These are phyloP conservation scores for Notamacropus eugenii DNA, from an alignment of 2,797 vertebrate species.

Conservation along the genomic window DNA sequence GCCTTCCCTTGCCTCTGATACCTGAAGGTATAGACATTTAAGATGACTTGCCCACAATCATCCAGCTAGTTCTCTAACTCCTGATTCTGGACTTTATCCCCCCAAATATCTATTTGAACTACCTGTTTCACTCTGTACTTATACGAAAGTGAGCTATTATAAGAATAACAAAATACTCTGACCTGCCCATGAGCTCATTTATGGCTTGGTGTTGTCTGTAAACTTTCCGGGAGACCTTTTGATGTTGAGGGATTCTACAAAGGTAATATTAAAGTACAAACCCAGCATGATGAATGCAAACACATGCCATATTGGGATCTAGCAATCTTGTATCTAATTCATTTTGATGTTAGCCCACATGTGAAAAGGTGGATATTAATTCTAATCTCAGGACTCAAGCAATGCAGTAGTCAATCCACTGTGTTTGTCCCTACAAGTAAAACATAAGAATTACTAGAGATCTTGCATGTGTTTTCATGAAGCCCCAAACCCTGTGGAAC, in stretches of 20 bases:
- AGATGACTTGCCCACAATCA: background rate
- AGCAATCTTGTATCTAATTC: background rate
- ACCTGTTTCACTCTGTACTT: background rate
- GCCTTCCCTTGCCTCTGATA: background rate
- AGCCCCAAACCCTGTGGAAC: background rate
- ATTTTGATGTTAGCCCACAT: background rate
- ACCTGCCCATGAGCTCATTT: background rate
- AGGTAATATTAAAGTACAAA: background rate
- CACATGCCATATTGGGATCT: background rate
- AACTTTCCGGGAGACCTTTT: background rate
- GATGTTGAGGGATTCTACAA: background rate
- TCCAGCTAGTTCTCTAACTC: background rate
- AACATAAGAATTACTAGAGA: background rate
- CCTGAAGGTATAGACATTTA: background rate
- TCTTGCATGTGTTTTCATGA: background rate
- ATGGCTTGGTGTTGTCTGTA: background rate
- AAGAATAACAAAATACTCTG: background rate
- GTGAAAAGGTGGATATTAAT: background rate
- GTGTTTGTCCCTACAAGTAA: background rate
- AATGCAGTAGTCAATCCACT: background rate
- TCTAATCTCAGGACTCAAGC: background rate
- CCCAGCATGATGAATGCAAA: background rate
- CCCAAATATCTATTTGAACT: background rate
- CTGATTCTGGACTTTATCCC: background rate
- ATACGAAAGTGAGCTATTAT: background rate